Conservation (phyloP, 2,113 vertebrate genomes). For the Patagioenas fasciata region DNA sequence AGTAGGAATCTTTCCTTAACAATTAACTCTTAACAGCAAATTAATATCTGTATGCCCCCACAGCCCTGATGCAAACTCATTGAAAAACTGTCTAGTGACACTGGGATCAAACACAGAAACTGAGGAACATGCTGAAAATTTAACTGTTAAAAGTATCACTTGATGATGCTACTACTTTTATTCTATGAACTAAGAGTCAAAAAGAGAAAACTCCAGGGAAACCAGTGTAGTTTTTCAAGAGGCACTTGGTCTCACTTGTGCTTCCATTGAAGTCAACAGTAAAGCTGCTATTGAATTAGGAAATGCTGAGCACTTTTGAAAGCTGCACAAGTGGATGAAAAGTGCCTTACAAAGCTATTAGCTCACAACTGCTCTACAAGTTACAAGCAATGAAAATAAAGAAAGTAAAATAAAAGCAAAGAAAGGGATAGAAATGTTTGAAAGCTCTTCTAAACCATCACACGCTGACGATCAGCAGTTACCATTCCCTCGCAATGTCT, state of each 20-base stretch:
- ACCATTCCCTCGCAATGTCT: neutral
- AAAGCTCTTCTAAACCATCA: constrained; percentile 32
- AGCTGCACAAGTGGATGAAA: constrained; percentile 12
- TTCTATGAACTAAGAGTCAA: neutral
- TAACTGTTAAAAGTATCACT: neutral
- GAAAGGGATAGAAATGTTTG: neutral
- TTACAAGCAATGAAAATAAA: constrained; percentile 24
- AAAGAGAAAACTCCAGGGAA: neutral
- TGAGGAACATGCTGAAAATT: neutral
- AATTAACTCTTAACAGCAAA: neutral
- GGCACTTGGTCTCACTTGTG: neutral
- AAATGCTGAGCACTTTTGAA: neutral
- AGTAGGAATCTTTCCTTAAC: neutral
- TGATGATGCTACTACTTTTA: neutral
- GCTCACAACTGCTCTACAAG: neutral
- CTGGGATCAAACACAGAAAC: neutral
- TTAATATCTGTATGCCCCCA: neutral
- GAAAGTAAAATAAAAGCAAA: constrained; percentile 19
- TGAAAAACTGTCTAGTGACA: neutral
- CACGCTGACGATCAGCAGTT: neutral
- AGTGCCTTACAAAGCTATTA: constrained; percentile 1
- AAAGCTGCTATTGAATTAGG: neutral
- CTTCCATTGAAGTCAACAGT: neutral
- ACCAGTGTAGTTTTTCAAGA: neutral
- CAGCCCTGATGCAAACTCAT: neutral